These are phyloP conservation scores for Ailuropoda melanoleuca DNA, from an alignment of 2,113 vertebrate genomes.

Conservation along the genomic window DNA sequence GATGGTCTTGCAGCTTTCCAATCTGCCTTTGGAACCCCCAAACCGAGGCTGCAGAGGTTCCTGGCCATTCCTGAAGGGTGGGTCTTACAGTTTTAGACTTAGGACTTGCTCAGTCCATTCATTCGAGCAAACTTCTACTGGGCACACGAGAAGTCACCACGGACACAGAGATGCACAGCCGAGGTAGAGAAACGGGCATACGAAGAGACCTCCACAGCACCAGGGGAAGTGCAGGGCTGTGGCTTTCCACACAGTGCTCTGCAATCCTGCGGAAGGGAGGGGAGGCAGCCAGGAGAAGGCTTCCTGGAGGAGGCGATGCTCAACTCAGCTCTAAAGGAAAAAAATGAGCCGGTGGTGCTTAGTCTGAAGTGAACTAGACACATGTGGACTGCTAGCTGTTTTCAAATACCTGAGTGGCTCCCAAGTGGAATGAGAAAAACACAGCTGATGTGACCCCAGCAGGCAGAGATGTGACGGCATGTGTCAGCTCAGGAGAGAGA, in stretches of 20 bases:
- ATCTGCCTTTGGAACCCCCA: background rate
- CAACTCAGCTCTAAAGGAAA: background rate
- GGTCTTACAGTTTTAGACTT: background rate
- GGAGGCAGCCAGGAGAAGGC: background rate
- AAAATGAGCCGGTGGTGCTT: background rate
- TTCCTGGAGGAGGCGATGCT: background rate
- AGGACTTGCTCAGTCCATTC: background rate
- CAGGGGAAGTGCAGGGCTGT: fast-evolving
- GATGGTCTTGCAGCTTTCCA: background rate
- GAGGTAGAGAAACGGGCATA: background rate
- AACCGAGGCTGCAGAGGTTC: background rate
- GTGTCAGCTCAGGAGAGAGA: background rate
- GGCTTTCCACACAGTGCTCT: fast-evolving
- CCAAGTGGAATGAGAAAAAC: background rate
- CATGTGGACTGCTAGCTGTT: background rate
- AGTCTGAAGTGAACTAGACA: background rate
- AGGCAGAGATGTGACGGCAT: background rate
- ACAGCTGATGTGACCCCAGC: background rate
- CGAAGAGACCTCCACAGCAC: background rate
- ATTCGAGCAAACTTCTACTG: background rate
- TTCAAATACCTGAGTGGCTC: background rate
- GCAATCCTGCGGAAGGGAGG: background rate
- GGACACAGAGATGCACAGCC: background rate
- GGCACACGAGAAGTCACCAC: background rate
- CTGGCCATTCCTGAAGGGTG: background rate